Percentiles rank a stretch among this genome's conserved stretches.
Evolutionary conservation across 2,888 invertebrate species (phyloP).

Genomic region (Rotaria magnacalcarata): DNA sequence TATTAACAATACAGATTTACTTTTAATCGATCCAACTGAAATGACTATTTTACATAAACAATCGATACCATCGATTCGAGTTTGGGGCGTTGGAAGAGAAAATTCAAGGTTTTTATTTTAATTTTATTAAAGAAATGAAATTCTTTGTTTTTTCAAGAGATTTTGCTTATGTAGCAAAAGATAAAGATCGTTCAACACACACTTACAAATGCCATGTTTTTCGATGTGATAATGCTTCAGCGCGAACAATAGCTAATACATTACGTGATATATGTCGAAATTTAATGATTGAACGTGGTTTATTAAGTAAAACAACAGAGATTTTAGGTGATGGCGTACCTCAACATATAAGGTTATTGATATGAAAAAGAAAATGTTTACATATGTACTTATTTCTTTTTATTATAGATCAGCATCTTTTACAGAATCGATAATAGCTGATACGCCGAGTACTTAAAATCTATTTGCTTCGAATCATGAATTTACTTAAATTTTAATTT

Average conservation of each 20-base stretch:
- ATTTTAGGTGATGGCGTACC: not conserved
- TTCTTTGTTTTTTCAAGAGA: conserved; percentile 66
- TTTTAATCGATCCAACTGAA: conserved; percentile 71
- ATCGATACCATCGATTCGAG: conserved; percentile 88
- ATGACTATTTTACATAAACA: conserved; percentile 84
- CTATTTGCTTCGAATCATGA: not conserved
- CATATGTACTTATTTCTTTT: not conserved
- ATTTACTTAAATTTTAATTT: not conserved
- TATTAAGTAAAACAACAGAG: conserved; percentile 1
- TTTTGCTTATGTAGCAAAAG: conserved; percentile 93
- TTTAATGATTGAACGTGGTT: conserved; percentile 23
- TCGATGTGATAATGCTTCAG: conserved; percentile 73
- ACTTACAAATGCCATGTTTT: conserved; percentile 63
- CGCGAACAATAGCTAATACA: conserved; percentile 87
- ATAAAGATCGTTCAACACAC: conserved; percentile 61
- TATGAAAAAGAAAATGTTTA: not conserved
- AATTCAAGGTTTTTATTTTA: conserved; percentile 73
- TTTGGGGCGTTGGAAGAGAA: conserved; percentile 94
- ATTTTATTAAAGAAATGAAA: conserved; percentile 41
- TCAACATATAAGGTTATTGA: not conserved
- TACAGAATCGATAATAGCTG: not conserved
- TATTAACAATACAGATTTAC: conserved; percentile 82
- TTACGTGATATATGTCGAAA: conserved; percentile 76
- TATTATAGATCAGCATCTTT: not conserved
- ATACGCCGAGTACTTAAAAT: not conserved